These are phyloP conservation scores for Drosophila tsacasi DNA, from an alignment of 1,140 invertebrate genomes.

Conservation along the genomic window DNA sequence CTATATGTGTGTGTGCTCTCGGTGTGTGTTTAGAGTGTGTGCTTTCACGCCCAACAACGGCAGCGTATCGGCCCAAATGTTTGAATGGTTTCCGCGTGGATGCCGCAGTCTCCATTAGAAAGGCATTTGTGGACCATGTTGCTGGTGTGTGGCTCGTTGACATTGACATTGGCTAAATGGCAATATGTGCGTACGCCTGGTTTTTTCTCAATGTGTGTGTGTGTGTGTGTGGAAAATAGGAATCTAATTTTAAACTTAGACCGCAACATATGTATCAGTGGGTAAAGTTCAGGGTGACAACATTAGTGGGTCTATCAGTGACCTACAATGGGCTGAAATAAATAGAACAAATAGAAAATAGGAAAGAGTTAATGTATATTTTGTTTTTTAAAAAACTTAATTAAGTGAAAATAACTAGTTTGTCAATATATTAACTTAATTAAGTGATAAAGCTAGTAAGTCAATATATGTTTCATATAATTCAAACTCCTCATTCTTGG, in stretches of 20 bases:
- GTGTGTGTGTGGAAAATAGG: conserved; percentile 45
- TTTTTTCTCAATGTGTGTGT: conserved; percentile 8
- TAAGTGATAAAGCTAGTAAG: neutral
- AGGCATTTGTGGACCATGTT: conserved; percentile 64
- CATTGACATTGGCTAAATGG: conserved; percentile 80
- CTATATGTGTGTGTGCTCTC: conserved; percentile 19
- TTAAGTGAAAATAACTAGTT: neutral
- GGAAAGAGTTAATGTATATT: neutral
- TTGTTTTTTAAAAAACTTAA: no score
- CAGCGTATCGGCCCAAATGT: conserved; percentile 58
- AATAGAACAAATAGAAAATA: neutral
- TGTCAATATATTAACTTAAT: no score
- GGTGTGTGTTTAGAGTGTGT: neutral
- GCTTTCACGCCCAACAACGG: conserved; percentile 24
- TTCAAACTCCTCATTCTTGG: no score
- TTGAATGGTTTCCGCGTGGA: conserved; percentile 74
- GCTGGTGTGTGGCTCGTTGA: conserved; percentile 59
- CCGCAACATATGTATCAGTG: conserved; percentile 70
- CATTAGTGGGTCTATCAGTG: conserved; percentile 41
- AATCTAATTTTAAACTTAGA: conserved; percentile 68
- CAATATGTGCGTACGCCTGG: conserved; percentile 69
- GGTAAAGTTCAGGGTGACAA: conserved; percentile 67
- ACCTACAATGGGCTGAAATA: conserved; percentile 28
- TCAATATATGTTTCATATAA: no score
- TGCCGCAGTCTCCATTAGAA: conserved; percentile 77